Evolutionary conservation across 64 coral and sea anemone species (phyloP).

Genomic region (Pocillopora verrucosa): DNA sequence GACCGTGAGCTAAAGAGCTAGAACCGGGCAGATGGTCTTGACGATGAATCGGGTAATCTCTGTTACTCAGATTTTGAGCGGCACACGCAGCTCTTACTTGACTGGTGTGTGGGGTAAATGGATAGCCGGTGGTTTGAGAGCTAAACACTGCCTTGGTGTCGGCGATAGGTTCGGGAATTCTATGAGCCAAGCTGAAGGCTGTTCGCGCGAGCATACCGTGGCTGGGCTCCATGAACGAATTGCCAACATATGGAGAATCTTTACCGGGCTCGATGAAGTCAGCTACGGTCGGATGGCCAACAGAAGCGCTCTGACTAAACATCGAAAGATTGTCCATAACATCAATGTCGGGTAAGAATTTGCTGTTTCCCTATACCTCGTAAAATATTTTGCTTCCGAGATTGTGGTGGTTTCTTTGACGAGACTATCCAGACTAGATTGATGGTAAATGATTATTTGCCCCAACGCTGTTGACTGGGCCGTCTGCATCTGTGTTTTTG

Average conservation of each 20-base stretch:
- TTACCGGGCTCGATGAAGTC: constrained; percentile 52
- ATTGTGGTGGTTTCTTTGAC: constrained; percentile 24
- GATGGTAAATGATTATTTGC: constrained; percentile 61
- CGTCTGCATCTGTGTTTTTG: constrained; percentile 69
- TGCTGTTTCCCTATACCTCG: constrained; percentile 4
- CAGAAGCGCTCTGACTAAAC: constrained; percentile 55
- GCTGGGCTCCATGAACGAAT: constrained; percentile 55
- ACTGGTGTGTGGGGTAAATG: constrained; percentile 58
- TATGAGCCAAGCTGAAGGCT: constrained; percentile 51
- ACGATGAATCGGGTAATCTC: constrained; percentile 31
- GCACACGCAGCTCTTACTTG: constrained; percentile 58
- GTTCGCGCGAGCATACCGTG: constrained; percentile 58
- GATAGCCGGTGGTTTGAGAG: constrained; percentile 30
- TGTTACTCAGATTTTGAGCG: constrained; percentile 29
- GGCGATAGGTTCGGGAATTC: constrained; percentile 50
- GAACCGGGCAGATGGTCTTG: constrained; percentile 42
- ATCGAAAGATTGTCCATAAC: constrained; percentile 70
- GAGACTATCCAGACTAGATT: constrained; percentile 58
- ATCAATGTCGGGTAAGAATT: constrained; percentile 17
- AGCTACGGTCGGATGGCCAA: constrained; percentile 61
- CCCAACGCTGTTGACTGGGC: constrained; percentile 47
- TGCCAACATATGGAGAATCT: constrained; percentile 58
- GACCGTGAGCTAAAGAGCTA: constrained; percentile 17
- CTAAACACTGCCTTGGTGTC: constrained; percentile 56
- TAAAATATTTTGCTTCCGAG: constrained; percentile 26